Evolutionary conservation across 2,888 invertebrate species (phyloP), one percentile per base, ranked within the genome.

Genomic region (Ophion costatus): DNA sequence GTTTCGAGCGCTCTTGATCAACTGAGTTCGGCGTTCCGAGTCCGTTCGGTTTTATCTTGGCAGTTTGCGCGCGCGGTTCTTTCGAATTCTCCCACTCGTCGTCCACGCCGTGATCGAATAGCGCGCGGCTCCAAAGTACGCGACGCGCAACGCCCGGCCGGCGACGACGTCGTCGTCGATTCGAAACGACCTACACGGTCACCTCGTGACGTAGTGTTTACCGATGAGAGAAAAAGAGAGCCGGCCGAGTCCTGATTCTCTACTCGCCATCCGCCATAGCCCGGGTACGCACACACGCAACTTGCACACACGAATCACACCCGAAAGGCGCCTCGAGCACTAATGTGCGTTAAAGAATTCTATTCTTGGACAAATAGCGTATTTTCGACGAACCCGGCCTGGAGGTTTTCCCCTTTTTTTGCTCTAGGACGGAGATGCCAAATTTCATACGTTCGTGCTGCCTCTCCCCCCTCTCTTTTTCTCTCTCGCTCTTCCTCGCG

Each of bases 41-140:
- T 79, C 64, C 64, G 85, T 87, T 86, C 84, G 84, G 85, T 88
- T 88, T 86, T 88, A 88, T 88, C 85, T 84, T 67, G 67, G 56
- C 42, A 67, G 83, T 82, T 85, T 63, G 80, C 71, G 45, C 75
- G 82, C 59, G 79, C 51, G 67, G 64, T 66, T 84, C 75, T 73
- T 82, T 71, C 78, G 69, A 33, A 51, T 56, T 76, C 79, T 77
- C 75, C 76, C 77, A 59, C 56, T 14, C 69, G 6, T 71, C 38
- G 61, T 76, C 42, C 9, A 5, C 42, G 42, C 61, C 45, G 45
- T 45, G 11, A 45, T 45, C 45, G 45, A 45, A 45, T 14, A 1
- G 45, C 45, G 45, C 45, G 45, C 45, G 14, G 45, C 10, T 10
- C 45, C 11, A 45, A 45, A 45, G 29, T 29, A 29, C 29, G 29